Base-by-base conservation (phyloP, 92 coral and sea anemone genomes). In the Porites evermanni region DNA sequence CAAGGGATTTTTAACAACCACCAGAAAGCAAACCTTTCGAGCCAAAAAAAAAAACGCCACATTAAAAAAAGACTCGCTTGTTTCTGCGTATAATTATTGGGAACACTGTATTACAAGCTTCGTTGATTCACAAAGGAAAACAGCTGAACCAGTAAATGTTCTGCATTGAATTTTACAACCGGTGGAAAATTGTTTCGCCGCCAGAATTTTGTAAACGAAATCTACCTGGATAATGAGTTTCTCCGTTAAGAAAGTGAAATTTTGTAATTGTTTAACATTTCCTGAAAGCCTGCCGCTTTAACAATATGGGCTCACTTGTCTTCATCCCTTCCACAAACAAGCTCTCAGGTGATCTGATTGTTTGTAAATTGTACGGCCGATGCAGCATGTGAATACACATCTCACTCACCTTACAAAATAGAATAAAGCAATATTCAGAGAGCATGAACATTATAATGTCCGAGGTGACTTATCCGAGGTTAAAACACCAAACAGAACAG, bases 91-190 rank as follows among this genome's bases (percentile, higher is more conserved):
- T 21, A 53, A 53, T 74, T 74, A 51, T 26, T 69, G 18, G 26
- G 18, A 14, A 67, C 0, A n/a, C 7, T 47, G 2, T 10, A 64
- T 83, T 74, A 83, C 74, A 83, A 63, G 87, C 73, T 74, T 83
- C 74, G 53, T 24, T 63, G 80, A 19, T 50, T 53, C 74, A 73
- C 87, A 73, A 83, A 26, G 75, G 44, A 56, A 58, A 51, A 13
- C 80, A 73, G 72, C 73, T 83, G 80, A 83, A 50, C 51, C 8
- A 65, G 50, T 38, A 29, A 47, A 83, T 65, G 59, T 58, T 70
- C 71, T 2, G 26, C 21, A 52, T 38, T 47, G 20, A 14, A 65
- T 59, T 79, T 53, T 14, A 56, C 9, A 29, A 53, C 54, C 26
- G 75, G 70, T 10, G 17, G 17, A 61, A 72, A 13, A 73, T 72